These are phyloP conservation scores for Styela plicata DNA, from an alignment of 23 tunicate genomes.

Conservation along the genomic window DNA sequence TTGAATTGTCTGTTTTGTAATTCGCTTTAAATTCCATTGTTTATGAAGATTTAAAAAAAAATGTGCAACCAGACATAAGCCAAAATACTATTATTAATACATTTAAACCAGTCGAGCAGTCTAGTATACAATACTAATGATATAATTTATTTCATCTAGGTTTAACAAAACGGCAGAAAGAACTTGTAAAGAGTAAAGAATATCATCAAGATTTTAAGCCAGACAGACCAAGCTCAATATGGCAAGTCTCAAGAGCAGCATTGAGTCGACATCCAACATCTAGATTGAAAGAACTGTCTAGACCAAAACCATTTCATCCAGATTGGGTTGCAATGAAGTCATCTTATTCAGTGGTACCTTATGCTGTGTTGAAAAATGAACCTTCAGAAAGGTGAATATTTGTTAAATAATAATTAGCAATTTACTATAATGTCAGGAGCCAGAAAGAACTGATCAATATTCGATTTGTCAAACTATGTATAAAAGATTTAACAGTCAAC, in stretches of 20 bases:
- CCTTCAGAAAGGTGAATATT: slow-evolving; percentile 73
- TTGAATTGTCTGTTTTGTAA: no score
- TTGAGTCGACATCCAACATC: slow-evolving; percentile 1
- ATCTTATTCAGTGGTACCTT: slow-evolving; percentile 29
- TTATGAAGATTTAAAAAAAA: no score
- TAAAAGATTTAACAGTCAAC: no score
- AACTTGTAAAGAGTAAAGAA: slow-evolving; percentile 54
- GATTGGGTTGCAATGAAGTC: slow-evolving; percentile 55
- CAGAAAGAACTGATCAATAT: no score
- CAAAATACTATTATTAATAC: not conserved
- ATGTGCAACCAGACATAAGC: no score
- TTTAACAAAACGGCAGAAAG: slow-evolving; percentile 35
- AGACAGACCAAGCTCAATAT: slow-evolving; percentile 52
- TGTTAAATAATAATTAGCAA: no score
- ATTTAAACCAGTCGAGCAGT: no score
- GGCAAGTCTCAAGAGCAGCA: slow-evolving; percentile 58
- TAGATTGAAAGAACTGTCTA: slow-evolving; percentile 35
- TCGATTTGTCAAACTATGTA: no score
- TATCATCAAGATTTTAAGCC: slow-evolving; percentile 58
- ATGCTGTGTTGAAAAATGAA: slow-evolving; percentile 25
- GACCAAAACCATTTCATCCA: slow-evolving; percentile 48
- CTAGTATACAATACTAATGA: no score
- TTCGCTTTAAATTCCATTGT: no score
- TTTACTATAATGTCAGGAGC: no score
- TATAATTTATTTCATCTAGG: slow-evolving; percentile 43